phyloP scores from a whole-genome alignment of 2,797 vertebrate genomes.

The Thamnophis elegans region DNA sequence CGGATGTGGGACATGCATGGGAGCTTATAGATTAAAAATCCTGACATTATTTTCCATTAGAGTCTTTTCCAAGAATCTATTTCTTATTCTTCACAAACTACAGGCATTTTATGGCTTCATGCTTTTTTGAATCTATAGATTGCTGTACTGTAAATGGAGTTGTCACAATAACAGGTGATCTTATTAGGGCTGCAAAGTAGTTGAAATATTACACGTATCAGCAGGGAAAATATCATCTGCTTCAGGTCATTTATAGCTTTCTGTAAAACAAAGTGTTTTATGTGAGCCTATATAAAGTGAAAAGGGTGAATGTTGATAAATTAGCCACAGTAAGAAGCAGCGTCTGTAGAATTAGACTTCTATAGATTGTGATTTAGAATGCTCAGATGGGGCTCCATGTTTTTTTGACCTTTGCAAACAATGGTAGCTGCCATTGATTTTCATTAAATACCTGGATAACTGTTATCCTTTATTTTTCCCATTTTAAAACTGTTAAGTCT shows the following conservation, averaged over 20 bases:
- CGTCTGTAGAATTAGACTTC: conserved; percentile 5
- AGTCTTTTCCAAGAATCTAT: background rate
- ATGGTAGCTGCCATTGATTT: background rate
- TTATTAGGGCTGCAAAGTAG: background rate
- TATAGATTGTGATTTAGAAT: conserved; percentile 13
- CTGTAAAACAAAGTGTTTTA: conserved; percentile 2
- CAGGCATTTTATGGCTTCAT: background rate
- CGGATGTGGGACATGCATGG: background rate
- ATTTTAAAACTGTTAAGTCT: background rate
- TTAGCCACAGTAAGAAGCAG: background rate
- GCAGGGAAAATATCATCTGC: background rate
- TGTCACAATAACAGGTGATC: background rate
- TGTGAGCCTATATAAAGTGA: background rate
- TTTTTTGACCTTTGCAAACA: conserved; percentile 7
- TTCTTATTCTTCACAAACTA: background rate
- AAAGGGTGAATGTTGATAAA: background rate
- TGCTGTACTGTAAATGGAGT: conserved; percentile 5
- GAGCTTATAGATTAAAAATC: background rate
- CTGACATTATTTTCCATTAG: background rate
- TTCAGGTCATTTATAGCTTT: conserved; percentile 4
- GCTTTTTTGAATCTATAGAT: background rate
- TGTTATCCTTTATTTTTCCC: background rate
- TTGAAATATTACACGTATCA: background rate
- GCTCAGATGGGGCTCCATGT: background rate
- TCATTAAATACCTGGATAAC: background rate